Conservation (phyloP, 2,888 invertebrate genomes). For the Eudasyphora cyanicolor region DNA sequence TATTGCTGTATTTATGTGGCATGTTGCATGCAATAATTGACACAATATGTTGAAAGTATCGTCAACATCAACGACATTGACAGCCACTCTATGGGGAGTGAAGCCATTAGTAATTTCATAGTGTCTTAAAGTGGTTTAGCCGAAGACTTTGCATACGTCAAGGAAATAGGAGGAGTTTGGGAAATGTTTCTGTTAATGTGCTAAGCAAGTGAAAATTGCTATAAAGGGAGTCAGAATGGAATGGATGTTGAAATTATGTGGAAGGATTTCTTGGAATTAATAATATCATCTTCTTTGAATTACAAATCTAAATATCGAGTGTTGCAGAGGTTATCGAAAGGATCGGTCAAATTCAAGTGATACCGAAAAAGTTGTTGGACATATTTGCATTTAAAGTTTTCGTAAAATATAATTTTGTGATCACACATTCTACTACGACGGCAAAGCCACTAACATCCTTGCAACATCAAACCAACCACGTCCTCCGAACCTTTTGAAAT, state of each 20-base stretch:
- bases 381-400: too few species aligned
- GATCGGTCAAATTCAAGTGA: too few species aligned
- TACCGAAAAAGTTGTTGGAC: too few species aligned
- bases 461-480: too few species aligned
- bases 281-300: too few species aligned
- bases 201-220: neutral
- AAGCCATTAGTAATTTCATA: neutral
- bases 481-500: too few species aligned
- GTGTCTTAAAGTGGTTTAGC: neutral
- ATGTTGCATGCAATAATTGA: conserved; percentile 62
- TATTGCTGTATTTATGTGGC: conserved; percentile 57
- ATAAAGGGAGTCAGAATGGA: neutral
- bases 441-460: too few species aligned
- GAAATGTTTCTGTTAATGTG: neutral
- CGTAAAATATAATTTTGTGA: too few species aligned
- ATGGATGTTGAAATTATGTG: neutral
- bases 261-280: neutral
- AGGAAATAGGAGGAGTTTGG: neutral
- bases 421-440: too few species aligned
- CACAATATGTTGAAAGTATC: conserved; percentile 46
- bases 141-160: neutral
- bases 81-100: neutral
- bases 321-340: too few species aligned
- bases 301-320: too few species aligned
- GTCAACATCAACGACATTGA: neutral